phyloP scores from a whole-genome alignment of 1,140 invertebrate genomes.

The Sinella curviseta region DNA sequence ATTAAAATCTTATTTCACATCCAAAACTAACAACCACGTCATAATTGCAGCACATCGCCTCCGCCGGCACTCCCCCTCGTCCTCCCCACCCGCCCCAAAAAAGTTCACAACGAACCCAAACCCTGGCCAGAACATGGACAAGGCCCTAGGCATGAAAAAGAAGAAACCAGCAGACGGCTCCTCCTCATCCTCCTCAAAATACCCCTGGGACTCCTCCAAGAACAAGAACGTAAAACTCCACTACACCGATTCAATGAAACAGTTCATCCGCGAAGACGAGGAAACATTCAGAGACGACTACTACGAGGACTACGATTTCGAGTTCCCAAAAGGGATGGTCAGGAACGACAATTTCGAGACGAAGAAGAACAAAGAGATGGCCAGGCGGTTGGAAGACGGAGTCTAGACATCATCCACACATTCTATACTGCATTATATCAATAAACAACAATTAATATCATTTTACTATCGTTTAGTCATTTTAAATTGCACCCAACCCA shows the following conservation, averaged over 20 bases:
- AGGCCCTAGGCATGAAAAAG: neutral
- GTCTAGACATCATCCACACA: neutral
- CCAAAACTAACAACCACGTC: too few species aligned
- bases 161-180: neutral
- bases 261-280: neutral
- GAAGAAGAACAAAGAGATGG: neutral
- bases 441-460: too few species aligned
- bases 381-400: neutral
- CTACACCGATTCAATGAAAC: neutral
- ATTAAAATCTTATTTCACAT: too few species aligned
- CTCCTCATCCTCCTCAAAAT: too few species aligned
- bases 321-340: neutral
- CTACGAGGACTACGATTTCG: slow-evolving; percentile 17
- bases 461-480: too few species aligned
- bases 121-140: neutral
- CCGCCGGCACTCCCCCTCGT: too few species aligned
- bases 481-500: too few species aligned
- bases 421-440: too few species aligned
- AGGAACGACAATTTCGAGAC: neutral
- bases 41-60: too few species aligned
- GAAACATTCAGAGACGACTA: neutral
- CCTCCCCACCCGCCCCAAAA: too few species aligned
- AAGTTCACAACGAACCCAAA: too few species aligned
- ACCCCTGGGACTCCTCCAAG: neutral
- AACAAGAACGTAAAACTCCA: neutral